Percentiles rank a stretch among this genome's conserved stretches.
Evolutionary conservation across 2,797 vertebrate species (phyloP).

Genomic region (Poeciliopsis infans): DNA sequence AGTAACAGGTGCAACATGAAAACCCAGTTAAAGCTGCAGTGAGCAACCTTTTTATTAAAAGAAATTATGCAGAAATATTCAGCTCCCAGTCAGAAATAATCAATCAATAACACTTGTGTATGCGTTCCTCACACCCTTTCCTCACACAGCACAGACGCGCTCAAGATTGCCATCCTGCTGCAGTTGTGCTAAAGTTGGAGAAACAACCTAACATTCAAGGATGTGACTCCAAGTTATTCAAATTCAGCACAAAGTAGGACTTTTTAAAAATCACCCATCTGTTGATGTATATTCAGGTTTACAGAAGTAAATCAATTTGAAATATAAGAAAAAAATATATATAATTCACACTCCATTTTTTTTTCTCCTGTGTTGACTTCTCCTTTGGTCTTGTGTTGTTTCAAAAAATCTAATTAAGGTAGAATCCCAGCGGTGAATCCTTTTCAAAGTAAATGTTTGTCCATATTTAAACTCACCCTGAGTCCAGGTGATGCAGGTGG

Average conservation of each 20-base stretch:
- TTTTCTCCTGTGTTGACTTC: neutral
- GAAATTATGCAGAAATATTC: too few species aligned
- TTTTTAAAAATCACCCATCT: neutral
- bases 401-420: slow-evolving; percentile 20
- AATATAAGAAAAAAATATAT: neutral
- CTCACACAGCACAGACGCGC: too few species aligned
- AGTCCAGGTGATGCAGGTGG: slow-evolving; percentile 55
- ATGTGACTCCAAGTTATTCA: neutral
- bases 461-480: slow-evolving; percentile 25
- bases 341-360: neutral
- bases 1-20: neutral
- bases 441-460: slow-evolving; percentile 23
- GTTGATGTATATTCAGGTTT: neutral
- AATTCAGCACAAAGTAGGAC: neutral
- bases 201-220: too few species aligned
- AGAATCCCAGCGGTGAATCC: neutral
- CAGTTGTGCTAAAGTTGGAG: too few species aligned
- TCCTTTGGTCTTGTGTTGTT: slow-evolving; percentile 13
- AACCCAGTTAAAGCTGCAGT: neutral
- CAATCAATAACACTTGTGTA: too few species aligned
- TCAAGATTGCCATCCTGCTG: too few species aligned
- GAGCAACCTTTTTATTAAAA: too few species aligned
- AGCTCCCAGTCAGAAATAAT: too few species aligned
- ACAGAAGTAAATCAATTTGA: neutral
- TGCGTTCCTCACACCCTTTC: too few species aligned